Base-by-base conservation (phyloP, 2,888 invertebrate species). In the Drosophila mimica region DNA sequence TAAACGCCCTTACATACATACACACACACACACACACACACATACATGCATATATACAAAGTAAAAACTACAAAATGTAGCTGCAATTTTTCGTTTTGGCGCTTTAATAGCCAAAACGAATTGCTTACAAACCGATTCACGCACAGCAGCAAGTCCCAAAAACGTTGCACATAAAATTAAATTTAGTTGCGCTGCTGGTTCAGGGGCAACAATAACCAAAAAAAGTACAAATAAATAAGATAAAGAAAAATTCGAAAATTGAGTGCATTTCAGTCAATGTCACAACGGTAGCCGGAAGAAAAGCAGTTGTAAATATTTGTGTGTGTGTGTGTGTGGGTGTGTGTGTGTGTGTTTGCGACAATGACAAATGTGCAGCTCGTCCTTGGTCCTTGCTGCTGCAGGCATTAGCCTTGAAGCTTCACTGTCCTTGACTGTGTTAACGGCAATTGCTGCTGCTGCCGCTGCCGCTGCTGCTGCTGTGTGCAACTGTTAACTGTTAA, bases 71-170 rank as follows among this genome's bases (percentile, higher is more conserved):
- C 38, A 58, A 63, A 25, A n/a, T 69, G 62, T n/a, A 4, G 62
- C 28, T 58, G 60, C 40, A 64, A n/a, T n/a, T n/a, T 56, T 56
- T 38, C 28, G n/a, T 70, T 80, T 73, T 78, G 70, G 82, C 84
- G 73, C 70, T 85, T 82, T 78, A 83, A 88, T 86, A 68, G 88
- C 78, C 87, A 87, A 70, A 83, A 76, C 87, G 87, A 87, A 87
- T 88, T 65, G 85, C 70, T 83, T 75, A 73, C 72, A 72, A 74
- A 53, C 69, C 63, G 66, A 84, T 80, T 78, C 71, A 86, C 86
- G 87, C 84, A 85, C 85, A 85, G 83, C 83, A 83, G 83, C 76
- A 43, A 59, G 31, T 77, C 78, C 60, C 63, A 52, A 53, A 54
- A 57, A 36, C 48, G 51, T 52, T 66, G 68, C 61, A 80, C 82